These are phyloP conservation scores for Corticium candelabrum DNA, from an alignment of 37 sponge, comb jelly and placozoan genomes.

Conservation along the genomic window DNA sequence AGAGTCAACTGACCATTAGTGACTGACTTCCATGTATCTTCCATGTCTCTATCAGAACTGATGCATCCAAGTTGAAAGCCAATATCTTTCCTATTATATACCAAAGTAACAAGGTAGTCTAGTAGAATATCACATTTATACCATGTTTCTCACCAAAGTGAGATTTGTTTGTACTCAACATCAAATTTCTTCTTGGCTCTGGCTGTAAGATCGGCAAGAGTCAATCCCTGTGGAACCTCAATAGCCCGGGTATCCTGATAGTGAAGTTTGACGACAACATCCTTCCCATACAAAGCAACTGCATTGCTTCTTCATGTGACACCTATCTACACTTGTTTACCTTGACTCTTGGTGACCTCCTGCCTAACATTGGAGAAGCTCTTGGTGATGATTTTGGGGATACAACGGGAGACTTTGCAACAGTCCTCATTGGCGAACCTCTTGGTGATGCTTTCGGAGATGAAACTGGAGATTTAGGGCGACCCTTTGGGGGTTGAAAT, in stretches of 20 bases:
- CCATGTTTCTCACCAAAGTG: slow-evolving; percentile 50
- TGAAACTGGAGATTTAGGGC: too few relatives aligned
- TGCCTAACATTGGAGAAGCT: neutral
- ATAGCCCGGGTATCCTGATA: slow-evolving; percentile 65
- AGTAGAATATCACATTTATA: neutral
- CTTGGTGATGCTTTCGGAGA: too few relatives aligned
- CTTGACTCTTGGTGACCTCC: slow-evolving; percentile 10
- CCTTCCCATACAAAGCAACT: neutral
- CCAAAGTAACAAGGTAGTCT: neutral
- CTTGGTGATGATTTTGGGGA: slow-evolving; percentile 13
- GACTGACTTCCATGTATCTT: slow-evolving; percentile 16
- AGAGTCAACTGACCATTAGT: slow-evolving; percentile 54
- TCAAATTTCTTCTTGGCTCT: slow-evolving; percentile 55
- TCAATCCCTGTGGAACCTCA: slow-evolving; percentile 18
- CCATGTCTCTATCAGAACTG: slow-evolving; percentile 20
- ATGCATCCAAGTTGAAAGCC: slow-evolving; percentile 37
- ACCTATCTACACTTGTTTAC: slow-evolving; percentile 6
- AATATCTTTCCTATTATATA: slow-evolving; percentile 32
- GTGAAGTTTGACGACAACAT: slow-evolving; percentile 79
- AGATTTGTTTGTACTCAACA: slow-evolving; percentile 17
- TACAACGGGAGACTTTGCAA: neutral
- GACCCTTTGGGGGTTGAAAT: too few relatives aligned
- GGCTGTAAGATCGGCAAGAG: slow-evolving; percentile 27
- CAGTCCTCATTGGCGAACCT: too few relatives aligned
- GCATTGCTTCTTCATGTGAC: neutral